Base-by-base conservation (phyloP, 1,140 invertebrate species). In the Zelostemma sp. region DNA sequence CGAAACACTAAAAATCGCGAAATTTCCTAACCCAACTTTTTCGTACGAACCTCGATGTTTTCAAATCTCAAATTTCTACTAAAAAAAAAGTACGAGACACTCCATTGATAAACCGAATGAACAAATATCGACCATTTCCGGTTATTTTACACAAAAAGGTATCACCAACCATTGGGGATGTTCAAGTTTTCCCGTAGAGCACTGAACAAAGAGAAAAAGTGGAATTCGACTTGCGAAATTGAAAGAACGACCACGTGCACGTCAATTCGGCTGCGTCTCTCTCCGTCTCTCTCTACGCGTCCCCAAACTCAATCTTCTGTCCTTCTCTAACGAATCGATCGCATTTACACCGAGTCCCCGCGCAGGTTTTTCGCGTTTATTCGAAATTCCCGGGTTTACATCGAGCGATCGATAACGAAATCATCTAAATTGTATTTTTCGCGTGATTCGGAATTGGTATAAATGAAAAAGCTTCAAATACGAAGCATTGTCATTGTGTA, bases 181-280 rank as follows among this genome's bases (percentile, higher is more conserved):
- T 58, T 55, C 63, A 74, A 68, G 65, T 62, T 67, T 65, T 15
- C 21, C 41, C 33, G 61, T n/a, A 53, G 60, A 76, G 67, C 28
- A 58, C 57, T 47, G 31, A 21, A 12, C 18, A 40, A 50, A 9
- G 50, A 58, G 12, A 48, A 61, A 59, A n/a, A n/a, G n/a, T n/a
- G n/a, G n/a, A n/a, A n/a, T n/a, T 41, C 14, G 40, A 31, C 50
- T 38, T 54, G 11, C 11, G 28, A 67, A 60, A 48, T n/a, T 16
- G 15, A 58, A 61, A 61, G 28, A 16, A 50, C 18, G 56, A 68
- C 50, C 80, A 84, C 82, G 82, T 84, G 82, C 76, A 78, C 79
- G 80, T 77, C 74, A 81, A 81, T 77, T 79, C 40, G 62, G 77
- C 68, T 75, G 78, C 81, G 79, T 81, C 77, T 75, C 45, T 70